A percentile compares a stretch with the other conserved stretches of the same genome.
Conservation (phyloP, 2,113 vertebrate species). For the Etia nguti region DNA sequence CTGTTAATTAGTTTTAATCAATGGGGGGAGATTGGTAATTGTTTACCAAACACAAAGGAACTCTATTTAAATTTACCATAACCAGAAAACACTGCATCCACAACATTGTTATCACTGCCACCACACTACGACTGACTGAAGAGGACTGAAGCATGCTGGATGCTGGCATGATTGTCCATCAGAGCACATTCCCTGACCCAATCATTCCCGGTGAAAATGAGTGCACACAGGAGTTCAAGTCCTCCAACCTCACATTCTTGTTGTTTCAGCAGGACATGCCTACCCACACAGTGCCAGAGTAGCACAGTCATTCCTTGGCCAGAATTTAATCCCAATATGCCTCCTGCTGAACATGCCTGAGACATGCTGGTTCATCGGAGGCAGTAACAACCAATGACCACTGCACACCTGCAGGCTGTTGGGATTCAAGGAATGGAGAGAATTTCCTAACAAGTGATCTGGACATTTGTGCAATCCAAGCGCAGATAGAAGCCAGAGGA, state of each 20-base stretch:
- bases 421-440: background rate
- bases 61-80: background rate
- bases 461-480: background rate
- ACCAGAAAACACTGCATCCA: background rate
- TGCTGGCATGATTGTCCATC: background rate
- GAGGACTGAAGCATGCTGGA: background rate
- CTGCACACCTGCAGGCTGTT: background rate
- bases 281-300: background rate
- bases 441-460: background rate
- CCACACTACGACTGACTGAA: background rate
- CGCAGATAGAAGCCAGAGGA: background rate
- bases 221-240: background rate
- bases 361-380: background rate
- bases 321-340: background rate
- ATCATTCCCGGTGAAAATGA: background rate
- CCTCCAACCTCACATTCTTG: background rate
- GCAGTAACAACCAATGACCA: background rate
- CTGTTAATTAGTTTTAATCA: background rate
- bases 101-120: background rate
- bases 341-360: accelerated
- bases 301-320: background rate
- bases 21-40: background rate
- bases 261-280: background rate
- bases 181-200: background rate
- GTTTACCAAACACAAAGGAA: background rate